phyloP scores from a whole-genome alignment of 2,113 vertebrate genomes.

The Spea bombifrons region DNA sequence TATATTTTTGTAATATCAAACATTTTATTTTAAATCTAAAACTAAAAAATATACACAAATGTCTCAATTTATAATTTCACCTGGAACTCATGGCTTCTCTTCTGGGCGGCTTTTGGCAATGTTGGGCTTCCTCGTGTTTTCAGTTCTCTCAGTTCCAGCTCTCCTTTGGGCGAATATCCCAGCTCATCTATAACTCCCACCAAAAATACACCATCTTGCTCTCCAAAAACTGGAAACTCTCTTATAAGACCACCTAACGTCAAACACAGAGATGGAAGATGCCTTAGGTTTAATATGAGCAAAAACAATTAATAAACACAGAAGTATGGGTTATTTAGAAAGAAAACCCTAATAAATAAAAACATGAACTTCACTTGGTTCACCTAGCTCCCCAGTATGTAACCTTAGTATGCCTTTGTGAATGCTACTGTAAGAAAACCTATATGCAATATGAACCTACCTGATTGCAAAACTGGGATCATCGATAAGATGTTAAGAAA shows the following conservation, averaged over 20 bases:
- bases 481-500: slow-evolving; percentile 63
- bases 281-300: no score
- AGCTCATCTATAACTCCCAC: slow-evolving; percentile 68
- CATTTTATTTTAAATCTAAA: no score
- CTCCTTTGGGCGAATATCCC: slow-evolving; percentile 60
- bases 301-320: no score
- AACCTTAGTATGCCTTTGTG: no score
- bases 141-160: slow-evolving; percentile 60
- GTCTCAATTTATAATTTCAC: slow-evolving; percentile 8
- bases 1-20: no score
- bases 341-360: no score
- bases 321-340: no score
- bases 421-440: no score
- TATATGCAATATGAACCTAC: slow-evolving; percentile 32
- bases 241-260: slow-evolving; percentile 56
- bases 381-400: no score
- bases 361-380: no score
- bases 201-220: slow-evolving; percentile 64
- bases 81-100: slow-evolving; percentile 62
- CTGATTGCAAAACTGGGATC: slow-evolving; percentile 62
- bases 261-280: not conserved
- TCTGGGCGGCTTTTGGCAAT: slow-evolving; percentile 56
- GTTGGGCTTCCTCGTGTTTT: slow-evolving; percentile 55
- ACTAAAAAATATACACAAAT: not conserved
- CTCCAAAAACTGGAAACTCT: slow-evolving; percentile 71